These are phyloP conservation scores for Chelmon rostratus DNA, from an alignment of 2,797 vertebrate genomes.

Conservation along the genomic window DNA sequence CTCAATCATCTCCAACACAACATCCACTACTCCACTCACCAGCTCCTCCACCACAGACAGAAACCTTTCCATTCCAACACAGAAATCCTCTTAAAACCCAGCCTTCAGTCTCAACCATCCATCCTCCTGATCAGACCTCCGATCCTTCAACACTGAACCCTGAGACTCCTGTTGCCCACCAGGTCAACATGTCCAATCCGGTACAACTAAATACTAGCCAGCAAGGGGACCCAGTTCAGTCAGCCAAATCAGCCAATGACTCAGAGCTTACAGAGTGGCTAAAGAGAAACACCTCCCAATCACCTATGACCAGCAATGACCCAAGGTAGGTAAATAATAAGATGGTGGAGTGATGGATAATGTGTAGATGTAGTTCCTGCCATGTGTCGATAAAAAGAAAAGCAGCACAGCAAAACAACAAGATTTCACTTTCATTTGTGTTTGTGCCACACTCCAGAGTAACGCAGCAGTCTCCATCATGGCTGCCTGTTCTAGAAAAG, in stretches of 20 bases:
- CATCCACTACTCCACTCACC: conserved; percentile 12
- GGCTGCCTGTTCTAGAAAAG: conserved; percentile 85
- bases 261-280: conserved; percentile 70
- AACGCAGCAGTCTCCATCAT: conserved; percentile 77
- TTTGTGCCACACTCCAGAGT: conserved; percentile 69
- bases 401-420: not conserved
- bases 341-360: not conserved
- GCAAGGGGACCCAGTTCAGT: conserved; percentile 33
- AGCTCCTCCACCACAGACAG: conserved; percentile 13
- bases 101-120: conserved; percentile 23
- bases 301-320: conserved; percentile 83
- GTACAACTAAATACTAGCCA: conserved; percentile 64
- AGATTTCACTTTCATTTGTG: conserved; percentile 1
- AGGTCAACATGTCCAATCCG: conserved; percentile 47
- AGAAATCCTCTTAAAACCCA: conserved; percentile 13
- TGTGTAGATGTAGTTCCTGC: not conserved
- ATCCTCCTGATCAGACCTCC: conserved; percentile 26
- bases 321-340: conserved; percentile 72
- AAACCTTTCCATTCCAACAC: conserved; percentile 22
- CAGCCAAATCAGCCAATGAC: conserved; percentile 59
- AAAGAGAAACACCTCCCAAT: conserved; percentile 84
- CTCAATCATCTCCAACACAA: conserved; percentile 34
- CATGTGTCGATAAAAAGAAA: not conserved
- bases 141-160: conserved; percentile 8
- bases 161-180: conserved; percentile 30